Base-by-base conservation (phyloP, 2,797 vertebrate genomes). In the Darevskia mixta region DNA sequence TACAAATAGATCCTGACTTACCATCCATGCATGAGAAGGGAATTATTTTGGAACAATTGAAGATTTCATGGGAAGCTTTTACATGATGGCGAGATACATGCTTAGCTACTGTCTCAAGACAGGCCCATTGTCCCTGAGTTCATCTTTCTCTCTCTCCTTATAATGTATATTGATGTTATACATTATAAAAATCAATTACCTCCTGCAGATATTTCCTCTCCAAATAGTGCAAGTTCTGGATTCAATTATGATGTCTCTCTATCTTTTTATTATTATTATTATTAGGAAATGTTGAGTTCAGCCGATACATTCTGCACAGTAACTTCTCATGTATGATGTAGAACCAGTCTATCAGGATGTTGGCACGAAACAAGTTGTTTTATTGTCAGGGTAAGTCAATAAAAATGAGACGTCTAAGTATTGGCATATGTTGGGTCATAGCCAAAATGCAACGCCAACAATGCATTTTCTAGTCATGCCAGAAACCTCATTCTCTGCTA, bases 281-380 rank as follows among this genome's bases (percentile, higher is more conserved):
- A 79, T 41, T 41, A 41, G 8, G 82, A 64, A 1, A 86, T 82
- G 45, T 49, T 45, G 45, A 20, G 66, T 79, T 95, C 72, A 90
- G 90, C 64, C 91, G 91, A 93, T 94, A 92, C 0, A 5, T 92
- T 86, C 87, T 88, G 90, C 66, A 88, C 87, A 92, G 75, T 88
- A 71, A 92, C 94, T 91, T 90, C 91, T 75, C 94, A 92, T 91
- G 92, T 92, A 91, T 64, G 43, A 49, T 10, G 13, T 81, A 82
- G 88, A 90, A 95, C 89, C 87, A 90, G 94, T 93, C 94, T 92
- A 90, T 95, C 95, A 94, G 94, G 94, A 93, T 95, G 87, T 89
- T 96, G 94, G 95, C 94, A 94, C 91, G 88, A 93, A 94, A 94
- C 89, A 94, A 94, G 94, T 93, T 95, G 94, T 95, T 95, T 96